Conservation (phyloP, 2,113 vertebrate species). For the Elgaria multicarinata region DNA sequence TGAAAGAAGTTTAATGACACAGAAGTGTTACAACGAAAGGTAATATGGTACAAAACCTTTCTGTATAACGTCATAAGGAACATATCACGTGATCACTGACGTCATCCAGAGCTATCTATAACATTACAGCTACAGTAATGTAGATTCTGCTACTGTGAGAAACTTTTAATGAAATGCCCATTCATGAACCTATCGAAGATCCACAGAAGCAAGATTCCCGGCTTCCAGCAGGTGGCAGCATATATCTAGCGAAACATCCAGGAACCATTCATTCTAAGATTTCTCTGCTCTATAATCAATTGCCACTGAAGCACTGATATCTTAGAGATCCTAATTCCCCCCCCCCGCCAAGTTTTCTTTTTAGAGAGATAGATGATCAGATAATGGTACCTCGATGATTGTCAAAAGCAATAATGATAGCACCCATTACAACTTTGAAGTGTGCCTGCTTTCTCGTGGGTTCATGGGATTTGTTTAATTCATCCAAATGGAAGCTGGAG, state of each 20-base stretch:
- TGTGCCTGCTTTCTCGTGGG: conserved; percentile 64
- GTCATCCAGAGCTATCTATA: too few species aligned
- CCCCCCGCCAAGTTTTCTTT: background rate
- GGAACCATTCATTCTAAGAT: conserved; percentile 23
- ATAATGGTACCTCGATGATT: conserved; percentile 73
- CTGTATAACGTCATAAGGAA: too few species aligned
- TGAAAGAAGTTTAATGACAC: too few species aligned
- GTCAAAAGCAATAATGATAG: conserved; percentile 74
- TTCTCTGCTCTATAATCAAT: conserved; percentile 50
- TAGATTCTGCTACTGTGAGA: too few species aligned
- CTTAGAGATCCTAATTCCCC: conserved; percentile 62
- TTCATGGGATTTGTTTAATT: conserved; percentile 65
- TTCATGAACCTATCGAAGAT: conserved; percentile 37
- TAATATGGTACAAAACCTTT: too few species aligned
- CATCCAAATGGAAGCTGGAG: conserved; percentile 66
- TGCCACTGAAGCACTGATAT: conserved; percentile 50
- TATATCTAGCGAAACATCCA: conserved; percentile 62
- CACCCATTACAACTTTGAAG: conserved; percentile 73
- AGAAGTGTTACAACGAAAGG: too few species aligned
- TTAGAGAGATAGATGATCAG: conserved; percentile 57
- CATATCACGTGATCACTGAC: too few species aligned
- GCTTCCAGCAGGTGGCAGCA: conserved; percentile 75
- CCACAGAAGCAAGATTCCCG: conserved; percentile 29
- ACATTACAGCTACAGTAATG: too few species aligned
- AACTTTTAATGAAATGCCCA: background rate